These are phyloP conservation scores for Drosophila histrio DNA, from an alignment of 2,888 invertebrate genomes.

Conservation along the genomic window DNA sequence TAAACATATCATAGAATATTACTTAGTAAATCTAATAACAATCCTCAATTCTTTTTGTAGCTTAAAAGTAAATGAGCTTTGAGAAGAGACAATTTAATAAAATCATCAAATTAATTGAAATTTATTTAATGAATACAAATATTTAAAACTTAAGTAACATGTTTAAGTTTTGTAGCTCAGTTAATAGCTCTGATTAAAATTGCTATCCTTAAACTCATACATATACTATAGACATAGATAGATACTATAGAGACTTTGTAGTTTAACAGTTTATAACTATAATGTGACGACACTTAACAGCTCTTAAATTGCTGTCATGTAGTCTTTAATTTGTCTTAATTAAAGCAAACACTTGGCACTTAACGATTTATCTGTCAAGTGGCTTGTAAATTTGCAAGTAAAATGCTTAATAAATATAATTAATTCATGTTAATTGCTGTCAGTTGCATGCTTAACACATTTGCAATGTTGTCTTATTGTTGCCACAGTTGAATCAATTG, in stretches of 20 bases:
- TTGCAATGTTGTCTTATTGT: not conserved
- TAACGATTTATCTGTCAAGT: conserved; percentile 17
- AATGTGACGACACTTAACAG: not conserved
- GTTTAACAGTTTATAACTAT: not conserved
- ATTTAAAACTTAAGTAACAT: no score
- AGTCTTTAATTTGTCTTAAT: not conserved
- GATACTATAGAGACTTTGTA: no score
- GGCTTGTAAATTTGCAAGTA: conserved; percentile 25
- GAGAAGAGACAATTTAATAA: no score
- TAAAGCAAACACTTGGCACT: not conserved
- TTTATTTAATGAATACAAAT: not conserved
- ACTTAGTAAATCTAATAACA: no score
- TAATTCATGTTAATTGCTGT: conserved; percentile 37
- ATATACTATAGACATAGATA: no score
- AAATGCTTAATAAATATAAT: conserved; percentile 17
- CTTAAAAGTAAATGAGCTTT: no score
- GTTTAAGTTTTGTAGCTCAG: no score
- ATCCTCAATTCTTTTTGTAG: no score
- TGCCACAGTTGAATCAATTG: conserved; percentile 8
- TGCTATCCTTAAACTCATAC: no score
- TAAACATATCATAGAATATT: no score
- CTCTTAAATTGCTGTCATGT: not conserved
- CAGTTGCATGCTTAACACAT: conserved; percentile 22
- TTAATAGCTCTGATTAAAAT: no score
- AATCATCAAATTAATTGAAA: not conserved